phyloP scores from a whole-genome alignment of 2,113 vertebrate species.

The Motacilla tschutschensis region DNA sequence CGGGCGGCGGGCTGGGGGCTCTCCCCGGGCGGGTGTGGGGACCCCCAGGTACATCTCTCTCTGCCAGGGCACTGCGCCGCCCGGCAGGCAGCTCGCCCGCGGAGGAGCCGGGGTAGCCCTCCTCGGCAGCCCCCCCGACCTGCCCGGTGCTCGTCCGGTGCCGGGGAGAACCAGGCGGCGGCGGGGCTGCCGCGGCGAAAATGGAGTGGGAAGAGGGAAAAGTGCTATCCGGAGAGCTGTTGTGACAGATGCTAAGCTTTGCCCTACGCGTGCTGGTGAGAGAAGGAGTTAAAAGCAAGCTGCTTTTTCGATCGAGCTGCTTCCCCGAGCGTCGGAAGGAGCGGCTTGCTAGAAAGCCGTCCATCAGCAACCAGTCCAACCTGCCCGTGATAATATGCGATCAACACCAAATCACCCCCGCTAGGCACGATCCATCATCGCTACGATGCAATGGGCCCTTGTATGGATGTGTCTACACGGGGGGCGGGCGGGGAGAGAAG shows the following conservation, averaged over 20 bases:
- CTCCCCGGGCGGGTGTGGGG: background rate
- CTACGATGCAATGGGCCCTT: constrained; percentile 67
- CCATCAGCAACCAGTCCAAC: constrained; percentile 79
- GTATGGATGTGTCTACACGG: constrained; percentile 64
- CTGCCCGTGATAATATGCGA: constrained; percentile 84
- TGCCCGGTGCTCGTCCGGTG: background rate
- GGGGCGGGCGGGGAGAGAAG: constrained; percentile 11
- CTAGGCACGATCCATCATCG: constrained; percentile 81
- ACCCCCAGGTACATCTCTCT: background rate
- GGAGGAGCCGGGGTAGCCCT: background rate
- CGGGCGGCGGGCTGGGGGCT: background rate
- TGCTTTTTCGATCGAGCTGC: constrained; percentile 40
- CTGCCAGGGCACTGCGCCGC: background rate
- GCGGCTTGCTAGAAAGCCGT: constrained; percentile 78
- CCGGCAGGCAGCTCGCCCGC: background rate
- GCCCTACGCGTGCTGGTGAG: constrained; percentile 25
- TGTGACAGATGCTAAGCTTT: constrained; percentile 58
- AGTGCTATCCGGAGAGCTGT: constrained; percentile 44
- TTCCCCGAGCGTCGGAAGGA: constrained; percentile 58
- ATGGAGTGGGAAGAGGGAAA: constrained; percentile 31
- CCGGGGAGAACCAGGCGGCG: background rate
- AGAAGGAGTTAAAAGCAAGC: constrained; percentile 58
- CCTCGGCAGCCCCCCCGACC: too few relatives aligned
- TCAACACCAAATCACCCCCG: constrained; percentile 83
- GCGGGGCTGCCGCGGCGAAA: constrained; percentile 2